Percentiles rank a stretch among this genome's conserved stretches.
These are phyloP conservation scores for Corythoichthys intestinalis DNA, from an alignment of 2,113 vertebrate genomes.

Conservation along the genomic window DNA sequence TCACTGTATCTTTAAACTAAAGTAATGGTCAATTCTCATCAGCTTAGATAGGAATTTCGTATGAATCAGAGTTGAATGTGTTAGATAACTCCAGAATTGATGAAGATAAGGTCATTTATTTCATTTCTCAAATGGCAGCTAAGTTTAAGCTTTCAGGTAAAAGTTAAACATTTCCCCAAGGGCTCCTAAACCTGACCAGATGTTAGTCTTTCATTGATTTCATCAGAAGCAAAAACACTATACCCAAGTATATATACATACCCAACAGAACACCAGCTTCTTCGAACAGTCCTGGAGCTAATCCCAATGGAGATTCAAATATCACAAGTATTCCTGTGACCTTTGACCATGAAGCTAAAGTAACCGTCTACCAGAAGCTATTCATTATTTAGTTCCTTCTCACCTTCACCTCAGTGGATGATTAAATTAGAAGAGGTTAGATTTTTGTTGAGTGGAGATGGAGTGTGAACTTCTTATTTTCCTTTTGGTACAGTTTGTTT, in stretches of 20 bases:
- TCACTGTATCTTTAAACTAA: not conserved
- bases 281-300: slow-evolving; percentile 19
- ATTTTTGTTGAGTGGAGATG: slow-evolving; percentile 34
- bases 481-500: not conserved
- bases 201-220: slow-evolving; percentile 5
- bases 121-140: not conserved
- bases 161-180: slow-evolving; percentile 3
- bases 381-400: slow-evolving; percentile 70
- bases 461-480: not conserved
- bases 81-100: not conserved
- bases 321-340: slow-evolving; percentile 67
- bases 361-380: slow-evolving; percentile 60
- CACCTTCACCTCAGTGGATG: slow-evolving; percentile 67
- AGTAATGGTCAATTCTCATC: not conserved
- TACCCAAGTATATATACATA: not conserved
- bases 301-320: slow-evolving; percentile 39
- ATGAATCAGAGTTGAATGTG: not conserved
- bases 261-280: not conserved
- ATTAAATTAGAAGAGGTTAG: slow-evolving; percentile 53
- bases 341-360: slow-evolving; percentile 60
- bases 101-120: not conserved
- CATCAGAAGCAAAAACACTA: not conserved
- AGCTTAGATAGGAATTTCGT: slow-evolving; percentile 3
- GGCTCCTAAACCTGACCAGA: not conserved
- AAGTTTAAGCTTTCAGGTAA: not conserved